Conservation (phyloP, 1,140 invertebrate species). For the Callitettix versicolor region DNA sequence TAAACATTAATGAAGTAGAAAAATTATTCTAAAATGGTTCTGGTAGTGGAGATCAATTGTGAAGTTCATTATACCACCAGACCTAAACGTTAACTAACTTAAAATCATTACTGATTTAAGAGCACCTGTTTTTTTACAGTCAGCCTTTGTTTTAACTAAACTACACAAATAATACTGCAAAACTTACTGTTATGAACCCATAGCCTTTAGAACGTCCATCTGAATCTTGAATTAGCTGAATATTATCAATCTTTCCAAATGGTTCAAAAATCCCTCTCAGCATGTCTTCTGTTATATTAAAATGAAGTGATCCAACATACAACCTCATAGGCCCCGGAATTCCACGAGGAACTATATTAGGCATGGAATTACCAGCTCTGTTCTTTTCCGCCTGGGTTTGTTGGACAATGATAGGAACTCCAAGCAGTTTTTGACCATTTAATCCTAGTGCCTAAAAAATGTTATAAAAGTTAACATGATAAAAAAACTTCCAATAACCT, state of each 20-base stretch:
- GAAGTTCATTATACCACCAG: no score
- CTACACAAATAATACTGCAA: no score
- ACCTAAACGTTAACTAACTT: no score
- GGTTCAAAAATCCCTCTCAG: constrained; percentile 96
- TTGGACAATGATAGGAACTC: constrained; percentile 95
- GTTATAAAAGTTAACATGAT: no score
- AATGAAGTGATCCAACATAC: constrained; percentile 96
- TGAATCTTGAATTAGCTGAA: constrained; percentile 90
- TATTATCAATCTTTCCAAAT: constrained; percentile 96
- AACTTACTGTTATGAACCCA: constrained; percentile 89
- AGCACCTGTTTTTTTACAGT: no score
- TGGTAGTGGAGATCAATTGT: no score
- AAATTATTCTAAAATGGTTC: no score
- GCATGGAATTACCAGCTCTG: constrained; percentile 76
- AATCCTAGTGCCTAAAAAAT: constrained; percentile 77
- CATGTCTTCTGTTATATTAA: constrained; percentile 99
- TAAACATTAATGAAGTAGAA: no score
- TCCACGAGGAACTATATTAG: constrained; percentile 69
- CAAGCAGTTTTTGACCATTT: constrained; percentile 91
- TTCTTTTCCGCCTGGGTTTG: constrained; percentile 98
- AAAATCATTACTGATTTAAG: no score
- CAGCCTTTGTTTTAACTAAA: no score
- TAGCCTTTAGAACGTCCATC: constrained; percentile 94
- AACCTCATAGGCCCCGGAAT: constrained; percentile 85
- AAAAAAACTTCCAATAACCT: no score